A percentile compares a stretch with the other conserved stretches of the same genome.
Conservation (phyloP, 2,797 vertebrate species). For the Sebastes flavidus region DNA sequence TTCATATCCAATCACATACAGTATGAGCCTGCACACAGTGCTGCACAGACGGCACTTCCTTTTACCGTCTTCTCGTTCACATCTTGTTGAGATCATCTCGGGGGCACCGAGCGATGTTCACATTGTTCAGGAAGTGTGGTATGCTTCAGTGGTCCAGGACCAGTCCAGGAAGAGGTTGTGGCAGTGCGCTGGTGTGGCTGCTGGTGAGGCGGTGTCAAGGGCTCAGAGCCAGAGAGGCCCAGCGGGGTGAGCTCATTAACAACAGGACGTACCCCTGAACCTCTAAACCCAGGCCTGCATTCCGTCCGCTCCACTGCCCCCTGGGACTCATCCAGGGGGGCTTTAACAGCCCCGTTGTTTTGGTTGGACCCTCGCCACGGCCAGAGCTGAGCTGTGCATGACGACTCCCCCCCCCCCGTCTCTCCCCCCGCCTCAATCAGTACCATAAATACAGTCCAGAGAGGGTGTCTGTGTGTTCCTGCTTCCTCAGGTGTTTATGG, state of each 20-base stretch:
- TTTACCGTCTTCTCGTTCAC: neutral
- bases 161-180: conserved; percentile 23
- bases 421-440: conserved; percentile 12
- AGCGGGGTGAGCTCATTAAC: conserved; percentile 74
- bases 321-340: conserved; percentile 64
- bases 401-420: conserved; percentile 17
- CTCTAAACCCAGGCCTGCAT: conserved; percentile 73
- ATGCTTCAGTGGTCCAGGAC: conserved; percentile 18
- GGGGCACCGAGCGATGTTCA: neutral
- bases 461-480: conserved; percentile 63
- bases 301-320: conserved; percentile 58
- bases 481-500: conserved; percentile 73
- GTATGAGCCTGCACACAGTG: neutral
- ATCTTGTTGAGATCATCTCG: conserved; percentile 13
- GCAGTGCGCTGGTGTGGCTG: conserved; percentile 28
- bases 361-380: conserved; percentile 66
- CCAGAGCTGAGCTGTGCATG: conserved; percentile 48
- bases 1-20: neutral
- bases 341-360: conserved; percentile 70
- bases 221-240: conserved; percentile 65
- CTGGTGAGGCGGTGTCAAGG: conserved; percentile 43
- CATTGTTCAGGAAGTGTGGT: conserved; percentile 25
- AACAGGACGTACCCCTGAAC: conserved; percentile 75
- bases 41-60: neutral
- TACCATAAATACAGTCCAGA: conserved; percentile 57